A percentile compares a stretch with the other conserved stretches of the same genome.
These are phyloP conservation scores for Odontocerum albicorne DNA, from an alignment of 2,888 invertebrate species.

Conservation along the genomic window DNA sequence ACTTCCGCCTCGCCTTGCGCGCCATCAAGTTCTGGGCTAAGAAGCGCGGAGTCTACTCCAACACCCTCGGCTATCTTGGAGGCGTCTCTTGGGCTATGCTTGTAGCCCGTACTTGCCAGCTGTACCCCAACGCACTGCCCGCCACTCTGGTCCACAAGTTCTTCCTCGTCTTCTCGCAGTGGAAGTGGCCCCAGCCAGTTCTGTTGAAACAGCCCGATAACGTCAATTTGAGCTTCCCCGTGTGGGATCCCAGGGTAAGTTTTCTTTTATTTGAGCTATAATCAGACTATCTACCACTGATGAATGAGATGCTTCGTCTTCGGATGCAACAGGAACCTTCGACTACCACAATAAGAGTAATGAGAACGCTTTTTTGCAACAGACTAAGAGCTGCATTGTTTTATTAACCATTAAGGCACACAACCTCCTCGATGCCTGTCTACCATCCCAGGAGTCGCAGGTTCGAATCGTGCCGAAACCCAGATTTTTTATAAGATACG, in stretches of 20 bases:
- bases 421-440: too few relatives aligned
- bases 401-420: too few relatives aligned
- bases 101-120: conserved; percentile 95
- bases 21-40: conserved; percentile 99
- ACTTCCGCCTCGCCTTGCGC: conserved; percentile 89
- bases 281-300: too few relatives aligned
- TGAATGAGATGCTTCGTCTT: too few relatives aligned
- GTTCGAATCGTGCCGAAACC: too few relatives aligned
- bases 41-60: conserved; percentile 97
- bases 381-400: too few relatives aligned
- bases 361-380: too few relatives aligned
- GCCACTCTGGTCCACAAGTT: conserved; percentile 96
- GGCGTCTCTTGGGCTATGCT: conserved; percentile 99
- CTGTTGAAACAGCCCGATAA: conserved; percentile 89
- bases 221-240: conserved; percentile 85
- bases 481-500: too few relatives aligned
- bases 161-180: conserved; percentile 96
- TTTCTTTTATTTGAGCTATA: too few relatives aligned
- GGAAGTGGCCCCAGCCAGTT: conserved; percentile 99
- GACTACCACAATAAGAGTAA: too few relatives aligned
- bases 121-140: conserved; percentile 96
- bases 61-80: conserved; percentile 95
- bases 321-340: too few relatives aligned
- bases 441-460: too few relatives aligned
- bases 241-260: conserved; percentile 95